A percentile compares a stretch with the other conserved stretches of the same genome.
phyloP scores from a whole-genome alignment of 2,888 invertebrate species.

The Gymnosoma rotundatum region DNA sequence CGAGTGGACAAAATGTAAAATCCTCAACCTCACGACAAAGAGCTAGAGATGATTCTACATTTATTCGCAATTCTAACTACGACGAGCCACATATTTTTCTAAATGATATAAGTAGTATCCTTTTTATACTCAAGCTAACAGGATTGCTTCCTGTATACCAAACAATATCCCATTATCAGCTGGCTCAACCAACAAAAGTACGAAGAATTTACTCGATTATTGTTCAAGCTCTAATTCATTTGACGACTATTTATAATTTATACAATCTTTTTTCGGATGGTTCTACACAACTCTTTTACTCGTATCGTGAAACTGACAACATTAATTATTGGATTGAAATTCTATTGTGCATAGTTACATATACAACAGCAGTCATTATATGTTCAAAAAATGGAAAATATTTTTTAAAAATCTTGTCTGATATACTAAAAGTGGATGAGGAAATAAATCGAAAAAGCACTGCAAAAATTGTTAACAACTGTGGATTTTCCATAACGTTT shows the following conservation, averaged over 20 bases:
- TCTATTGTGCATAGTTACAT: slow-evolving; percentile 77
- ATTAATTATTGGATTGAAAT: slow-evolving; percentile 80
- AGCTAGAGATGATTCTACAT: slow-evolving; percentile 69
- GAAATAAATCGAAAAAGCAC: slow-evolving; percentile 76
- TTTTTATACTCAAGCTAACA: slow-evolving; percentile 76
- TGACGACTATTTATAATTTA: slow-evolving; percentile 76
- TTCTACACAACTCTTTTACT: slow-evolving; percentile 74
- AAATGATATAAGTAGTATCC: slow-evolving; percentile 75
- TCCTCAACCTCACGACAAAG: slow-evolving; percentile 58
- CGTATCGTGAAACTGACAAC: slow-evolving; percentile 77
- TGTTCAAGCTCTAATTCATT: slow-evolving; percentile 75
- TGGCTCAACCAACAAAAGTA: slow-evolving; percentile 76
- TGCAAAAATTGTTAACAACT: slow-evolving; percentile 73
- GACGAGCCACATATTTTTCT: slow-evolving; percentile 72
- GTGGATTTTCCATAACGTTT: slow-evolving; percentile 74
- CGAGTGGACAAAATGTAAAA: slow-evolving; percentile 68
- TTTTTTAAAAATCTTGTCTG: slow-evolving; percentile 77
- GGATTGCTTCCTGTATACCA: slow-evolving; percentile 78
- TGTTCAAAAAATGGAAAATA: slow-evolving; percentile 76
- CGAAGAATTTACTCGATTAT: slow-evolving; percentile 76
- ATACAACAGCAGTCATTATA: slow-evolving; percentile 75
- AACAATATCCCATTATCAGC: slow-evolving; percentile 75
- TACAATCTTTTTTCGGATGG: slow-evolving; percentile 75
- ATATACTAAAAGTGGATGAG: slow-evolving; percentile 77
- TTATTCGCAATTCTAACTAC: slow-evolving; percentile 15